Base-by-base conservation (phyloP, 2,797 vertebrate species). In the Neomorphus geoffroyi region DNA sequence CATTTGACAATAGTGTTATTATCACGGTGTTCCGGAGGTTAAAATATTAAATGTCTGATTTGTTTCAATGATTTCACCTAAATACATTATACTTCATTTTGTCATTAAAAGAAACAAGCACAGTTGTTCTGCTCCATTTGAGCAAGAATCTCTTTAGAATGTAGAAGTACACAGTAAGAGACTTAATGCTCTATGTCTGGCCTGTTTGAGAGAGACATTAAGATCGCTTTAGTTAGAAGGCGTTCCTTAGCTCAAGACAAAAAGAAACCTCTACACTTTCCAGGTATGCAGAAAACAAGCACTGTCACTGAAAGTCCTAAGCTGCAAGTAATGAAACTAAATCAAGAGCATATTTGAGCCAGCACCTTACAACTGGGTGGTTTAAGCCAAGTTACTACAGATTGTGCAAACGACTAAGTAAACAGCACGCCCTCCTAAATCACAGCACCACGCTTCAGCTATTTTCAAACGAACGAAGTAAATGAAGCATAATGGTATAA, bases 381-480 rank as follows among this genome's bases (percentile, higher is more conserved):
- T 88, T 35, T 67, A 69, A 71, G 24, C 14, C 8, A 72, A 39
- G 10, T 18, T 33, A 54, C 16, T 69, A 33, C 53, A 65, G 17
- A 35, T 14, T 33, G 8, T 58, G 60, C 10, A 73, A 80, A 33
- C 43, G 3, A 50, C 18, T 30, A 48, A 53, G 30, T 7, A 58
- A 60, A 53, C 1, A 3, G 10, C 58, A 48, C 0, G 0, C 8
- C 32, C n/a, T 75, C 35, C 33, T 56, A n/a, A 46, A 85, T 12
- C 12, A 18, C 24, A 48, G 79, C 11, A 69, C 23, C 6, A 22
- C 4, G 17, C 28, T 56, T 27, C 72, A 86, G 33, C 32, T 74
- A 3, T 23, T 90, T 72, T 33, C 7, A n/a, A 65, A 19, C 28
- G 2, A 79, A 61, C 43, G 10, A 48, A 69, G 24, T 37, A 51